phyloP scores from a whole-genome alignment of 2,888 invertebrate species.

The Metopia argyrocephala region DNA sequence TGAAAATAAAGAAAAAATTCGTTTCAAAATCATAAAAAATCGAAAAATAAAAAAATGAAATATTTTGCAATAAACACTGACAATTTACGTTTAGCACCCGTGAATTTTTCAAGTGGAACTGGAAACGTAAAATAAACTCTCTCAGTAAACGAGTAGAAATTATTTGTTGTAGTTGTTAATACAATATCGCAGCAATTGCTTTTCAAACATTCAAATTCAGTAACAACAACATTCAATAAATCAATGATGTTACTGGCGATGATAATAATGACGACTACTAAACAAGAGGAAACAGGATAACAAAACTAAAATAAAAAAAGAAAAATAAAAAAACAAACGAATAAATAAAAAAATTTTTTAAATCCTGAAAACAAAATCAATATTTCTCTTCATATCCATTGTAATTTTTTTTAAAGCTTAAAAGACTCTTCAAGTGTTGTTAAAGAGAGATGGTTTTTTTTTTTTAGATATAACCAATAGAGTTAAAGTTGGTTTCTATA shows the following conservation, averaged over 20 bases:
- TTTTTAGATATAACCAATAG: too few relatives aligned
- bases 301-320: too few relatives aligned
- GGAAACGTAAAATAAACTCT: constrained; percentile 66
- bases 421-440: constrained; percentile 66
- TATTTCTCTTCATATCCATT: too few relatives aligned
- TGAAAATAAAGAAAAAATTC: not conserved
- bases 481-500: too few relatives aligned
- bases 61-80: constrained; percentile 57
- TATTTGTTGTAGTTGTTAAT: constrained; percentile 38
- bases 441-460: too few relatives aligned
- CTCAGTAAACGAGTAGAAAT: constrained; percentile 41
- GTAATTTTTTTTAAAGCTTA: constrained; percentile 63
- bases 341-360: too few relatives aligned
- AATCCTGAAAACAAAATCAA: constrained; percentile 12
- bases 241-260: constrained; percentile 37
- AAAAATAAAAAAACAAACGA: too few relatives aligned
- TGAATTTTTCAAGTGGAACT: constrained; percentile 67
- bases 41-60: constrained; percentile 9
- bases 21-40: constrained; percentile 8
- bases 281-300: not conserved
- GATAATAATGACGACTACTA: not conserved
- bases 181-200: too few relatives aligned
- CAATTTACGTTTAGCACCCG: constrained; percentile 66
- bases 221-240: constrained; percentile 50
- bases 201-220: constrained; percentile 50